Percentiles rank a stretch among this genome's conserved stretches.
Evolutionary conservation across 1,140 invertebrate species (phyloP).

Genomic region (Zaprionus inermis): DNA sequence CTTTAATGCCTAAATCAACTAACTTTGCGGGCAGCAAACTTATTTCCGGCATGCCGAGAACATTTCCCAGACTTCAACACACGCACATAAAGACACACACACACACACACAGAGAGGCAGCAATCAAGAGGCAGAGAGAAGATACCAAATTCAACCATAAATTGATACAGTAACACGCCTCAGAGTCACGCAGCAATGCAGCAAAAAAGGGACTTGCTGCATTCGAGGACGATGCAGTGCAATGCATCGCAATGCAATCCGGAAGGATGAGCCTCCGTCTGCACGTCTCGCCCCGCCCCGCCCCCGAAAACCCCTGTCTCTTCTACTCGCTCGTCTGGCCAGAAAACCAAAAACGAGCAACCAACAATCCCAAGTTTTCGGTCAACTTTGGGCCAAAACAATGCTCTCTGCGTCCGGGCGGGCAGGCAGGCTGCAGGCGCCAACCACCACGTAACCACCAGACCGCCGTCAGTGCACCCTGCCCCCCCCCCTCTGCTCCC

Average conservation of each 20-base stretch:
- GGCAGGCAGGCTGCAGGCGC: constrained; percentile 18
- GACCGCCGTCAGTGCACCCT: neutral
- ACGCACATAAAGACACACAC: constrained; percentile 6
- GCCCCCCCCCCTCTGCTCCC: neutral
- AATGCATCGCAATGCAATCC: constrained; percentile 62
- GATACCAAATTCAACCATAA: constrained; percentile 79
- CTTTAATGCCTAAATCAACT: constrained; percentile 83
- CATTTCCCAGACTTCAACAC: constrained; percentile 60
- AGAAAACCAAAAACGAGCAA: constrained; percentile 73
- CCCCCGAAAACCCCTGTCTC: neutral
- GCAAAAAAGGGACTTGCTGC: constrained; percentile 28
- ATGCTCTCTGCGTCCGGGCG: constrained; percentile 42
- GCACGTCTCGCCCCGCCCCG: neutral
- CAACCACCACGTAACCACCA: constrained; percentile 20
- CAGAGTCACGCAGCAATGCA: constrained; percentile 26
- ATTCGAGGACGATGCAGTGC: constrained; percentile 37
- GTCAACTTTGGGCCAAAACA: constrained; percentile 82
- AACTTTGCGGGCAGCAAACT: constrained; percentile 81
- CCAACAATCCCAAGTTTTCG: constrained; percentile 82
- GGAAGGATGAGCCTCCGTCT: constrained; percentile 8
- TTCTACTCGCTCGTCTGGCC: constrained; percentile 22
- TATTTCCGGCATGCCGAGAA: constrained; percentile 76
- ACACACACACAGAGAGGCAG: constrained; percentile 14
- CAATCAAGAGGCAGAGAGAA: constrained; percentile 71
- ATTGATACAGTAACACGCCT: constrained; percentile 78